Conservation (phyloP, 1,140 invertebrate genomes). For the Panagrolaimus sp. region DNA sequence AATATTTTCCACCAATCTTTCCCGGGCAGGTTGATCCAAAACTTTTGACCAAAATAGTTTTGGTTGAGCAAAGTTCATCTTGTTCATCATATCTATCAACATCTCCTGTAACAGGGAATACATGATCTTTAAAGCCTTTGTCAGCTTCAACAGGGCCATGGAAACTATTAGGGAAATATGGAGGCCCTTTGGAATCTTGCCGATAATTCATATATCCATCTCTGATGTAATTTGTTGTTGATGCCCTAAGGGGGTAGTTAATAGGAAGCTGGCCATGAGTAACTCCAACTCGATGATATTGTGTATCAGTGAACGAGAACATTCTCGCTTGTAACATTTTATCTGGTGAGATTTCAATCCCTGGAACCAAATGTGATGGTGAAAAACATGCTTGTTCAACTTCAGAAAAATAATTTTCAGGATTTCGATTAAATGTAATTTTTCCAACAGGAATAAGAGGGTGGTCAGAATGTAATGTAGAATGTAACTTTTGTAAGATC, state of each 20-base stretch:
- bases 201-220: constrained; percentile 72
- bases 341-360: constrained; percentile 82
- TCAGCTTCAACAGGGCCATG: constrained; percentile 65
- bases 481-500: constrained; percentile 74
- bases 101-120: constrained; percentile 61
- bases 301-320: constrained; percentile 88
- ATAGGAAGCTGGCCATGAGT: constrained; percentile 88
- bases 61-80: constrained; percentile 80
- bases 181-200: constrained; percentile 65
- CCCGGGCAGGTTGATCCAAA: constrained; percentile 64
- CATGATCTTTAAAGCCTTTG: constrained; percentile 49
- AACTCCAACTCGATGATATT: constrained; percentile 80
- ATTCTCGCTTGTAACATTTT: constrained; percentile 84
- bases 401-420: constrained; percentile 68
- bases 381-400: constrained; percentile 89
- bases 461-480: constrained; percentile 75
- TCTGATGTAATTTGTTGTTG: constrained; percentile 72
- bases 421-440: constrained; percentile 79
- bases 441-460: constrained; percentile 85
- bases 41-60: constrained; percentile 71
- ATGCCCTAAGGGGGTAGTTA: constrained; percentile 75
- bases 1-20: constrained; percentile 74
- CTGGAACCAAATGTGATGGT: constrained; percentile 80
- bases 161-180: constrained; percentile 94
- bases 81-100: constrained; percentile 71